Evolutionary conservation across 2,888 invertebrate species (phyloP).

Genomic region (Corythucha ciliata): DNA sequence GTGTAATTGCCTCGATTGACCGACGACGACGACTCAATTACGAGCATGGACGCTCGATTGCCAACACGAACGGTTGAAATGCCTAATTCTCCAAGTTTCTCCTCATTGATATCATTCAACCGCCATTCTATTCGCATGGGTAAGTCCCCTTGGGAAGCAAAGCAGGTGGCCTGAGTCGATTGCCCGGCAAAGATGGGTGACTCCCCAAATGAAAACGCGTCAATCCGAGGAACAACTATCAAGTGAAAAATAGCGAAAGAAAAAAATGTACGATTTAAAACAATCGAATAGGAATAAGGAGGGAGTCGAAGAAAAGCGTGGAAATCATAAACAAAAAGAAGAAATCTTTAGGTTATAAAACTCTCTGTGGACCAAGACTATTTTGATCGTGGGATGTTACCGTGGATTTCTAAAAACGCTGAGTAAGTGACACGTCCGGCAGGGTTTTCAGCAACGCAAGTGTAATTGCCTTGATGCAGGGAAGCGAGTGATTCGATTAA

Average conservation of each 20-base stretch:
- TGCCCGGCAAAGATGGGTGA: slow-evolving; percentile 68
- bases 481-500: slow-evolving; percentile 35
- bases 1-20: slow-evolving; percentile 53
- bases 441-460: slow-evolving; percentile 53
- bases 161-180: slow-evolving; percentile 61
- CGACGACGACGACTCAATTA: slow-evolving; percentile 36
- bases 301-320: slow-evolving; percentile 20
- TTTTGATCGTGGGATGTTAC: slow-evolving; percentile 41
- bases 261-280: too few relatives aligned
- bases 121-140: slow-evolving; percentile 68
- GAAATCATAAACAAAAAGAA: slow-evolving; percentile 16
- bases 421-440: slow-evolving; percentile 51
- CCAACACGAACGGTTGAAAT: slow-evolving; percentile 42
- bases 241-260: slow-evolving; percentile 27
- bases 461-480: slow-evolving; percentile 52
- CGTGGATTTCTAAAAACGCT: slow-evolving; percentile 50
- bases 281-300: too few relatives aligned
- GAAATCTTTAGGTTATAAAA: slow-evolving; percentile 14
- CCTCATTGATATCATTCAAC: slow-evolving; percentile 54
- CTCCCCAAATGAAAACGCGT: slow-evolving; percentile 63
- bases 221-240: slow-evolving; percentile 59
- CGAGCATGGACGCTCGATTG: slow-evolving; percentile 38
- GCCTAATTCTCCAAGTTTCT: slow-evolving; percentile 30
- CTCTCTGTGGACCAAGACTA: too few relatives aligned
- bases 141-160: slow-evolving; percentile 64